Evolutionary conservation across 2,113 vertebrate species (phyloP).

Genomic region (Smithornis capensis): DNA sequence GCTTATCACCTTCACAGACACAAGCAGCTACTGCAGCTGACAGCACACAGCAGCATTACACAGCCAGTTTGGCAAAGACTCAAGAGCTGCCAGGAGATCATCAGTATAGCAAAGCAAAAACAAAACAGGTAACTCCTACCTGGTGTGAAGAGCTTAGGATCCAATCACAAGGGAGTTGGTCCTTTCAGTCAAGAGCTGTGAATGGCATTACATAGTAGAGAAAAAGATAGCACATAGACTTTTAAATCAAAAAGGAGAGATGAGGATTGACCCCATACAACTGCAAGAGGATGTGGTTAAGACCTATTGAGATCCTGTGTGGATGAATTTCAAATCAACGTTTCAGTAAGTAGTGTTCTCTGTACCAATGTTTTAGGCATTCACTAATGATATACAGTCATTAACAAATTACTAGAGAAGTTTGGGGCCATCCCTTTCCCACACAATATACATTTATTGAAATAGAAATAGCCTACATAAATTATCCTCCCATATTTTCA

Average conservation of each 20-base stretch:
- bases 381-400: background rate
- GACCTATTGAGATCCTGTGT: rapidly evolving
- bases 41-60: background rate
- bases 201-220: background rate
- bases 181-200: background rate
- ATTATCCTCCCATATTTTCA: background rate
- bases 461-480: background rate
- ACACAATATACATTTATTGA: background rate
- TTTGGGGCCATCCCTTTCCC: background rate
- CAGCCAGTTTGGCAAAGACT: background rate
- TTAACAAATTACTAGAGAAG: background rate
- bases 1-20: background rate
- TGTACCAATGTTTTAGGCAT: rapidly evolving
- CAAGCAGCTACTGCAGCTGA: background rate
- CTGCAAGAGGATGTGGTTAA: background rate
- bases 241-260: background rate
- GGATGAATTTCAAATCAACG: background rate
- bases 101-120: background rate
- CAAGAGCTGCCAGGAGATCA: background rate
- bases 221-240: background rate
- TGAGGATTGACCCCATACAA: background rate
- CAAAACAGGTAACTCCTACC: background rate
- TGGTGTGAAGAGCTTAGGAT: background rate
- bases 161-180: background rate
- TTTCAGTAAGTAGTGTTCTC: background rate